Base-by-base conservation (phyloP, 2,113 vertebrate genomes). In the Trichomycterus rosablanca region DNA sequence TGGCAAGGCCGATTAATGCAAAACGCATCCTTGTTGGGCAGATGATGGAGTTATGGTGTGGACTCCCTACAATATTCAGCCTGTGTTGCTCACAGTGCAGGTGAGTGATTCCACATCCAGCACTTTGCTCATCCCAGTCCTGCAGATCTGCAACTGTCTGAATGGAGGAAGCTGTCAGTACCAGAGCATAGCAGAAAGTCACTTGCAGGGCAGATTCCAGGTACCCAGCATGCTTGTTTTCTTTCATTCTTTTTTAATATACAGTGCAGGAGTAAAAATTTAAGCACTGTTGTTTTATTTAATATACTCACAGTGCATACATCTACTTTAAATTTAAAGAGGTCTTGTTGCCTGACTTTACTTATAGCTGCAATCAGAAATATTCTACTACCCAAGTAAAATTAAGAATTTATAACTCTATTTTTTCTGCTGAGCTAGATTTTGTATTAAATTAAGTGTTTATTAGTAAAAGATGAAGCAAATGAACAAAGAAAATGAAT, bases 131-230 rank as follows among this genome's bases (percentile, higher is more conserved):
- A 82, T 52, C 10, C 88, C 86, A 7, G 72, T 80, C 37, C 71
- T 90, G 26, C 81, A 76, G 12, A 62, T 91, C 40, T 91, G 89
- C 62, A 86, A 75, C 79, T 91, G 89, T 61, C 66, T 87, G 37
- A 88, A 89, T 5, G 84, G 87, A 51, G 89, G 89, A 44, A 77
- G 74, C 48, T 91, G 89, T 61, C 83, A 86, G 69, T 88, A 83
- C 15, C 67, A 79, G 65, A 86, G 73, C 64, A 18, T 85, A 10
- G 52, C 45, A 1, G 79, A 89, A 61, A 88, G 75, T 73, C 76
- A 86, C 44, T 68, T 66, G 53, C 65, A 82, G 58, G 84, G 85
- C 62, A 88, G 74, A 68, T 88, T 87, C 66, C 89, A 88, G 88
- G 89, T 90, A 71, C 9, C 5, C 34, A 7, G 8, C 4, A 24